Percentiles rank a stretch among this genome's conserved stretches.
Conservation (phyloP, 30 jellyfish, hydroid and myxozoan genomes). For the Aurelia coerulea region DNA sequence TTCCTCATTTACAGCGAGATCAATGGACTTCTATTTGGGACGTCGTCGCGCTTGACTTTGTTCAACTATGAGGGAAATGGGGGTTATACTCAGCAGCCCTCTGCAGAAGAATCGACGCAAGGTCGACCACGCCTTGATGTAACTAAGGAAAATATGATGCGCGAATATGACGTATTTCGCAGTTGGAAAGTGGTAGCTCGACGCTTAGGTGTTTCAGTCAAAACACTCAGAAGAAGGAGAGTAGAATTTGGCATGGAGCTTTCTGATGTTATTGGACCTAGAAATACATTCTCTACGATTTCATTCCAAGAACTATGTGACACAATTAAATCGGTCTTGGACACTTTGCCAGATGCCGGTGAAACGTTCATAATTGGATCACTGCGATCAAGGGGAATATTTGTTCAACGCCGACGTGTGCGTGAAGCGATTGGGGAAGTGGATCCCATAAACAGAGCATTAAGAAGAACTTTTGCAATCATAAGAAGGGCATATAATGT, state of each 20-base stretch:
- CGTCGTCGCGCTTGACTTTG: too few species aligned
- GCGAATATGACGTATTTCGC: neutral
- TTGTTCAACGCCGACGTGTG: neutral
- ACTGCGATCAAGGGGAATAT: neutral
- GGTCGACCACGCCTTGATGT: neutral
- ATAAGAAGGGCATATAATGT: neutral
- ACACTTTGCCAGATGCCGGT: conserved; percentile 3
- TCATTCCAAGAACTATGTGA: neutral
- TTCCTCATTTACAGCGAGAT: too few species aligned
- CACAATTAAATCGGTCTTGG: neutral
- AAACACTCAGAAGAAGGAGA: neutral
- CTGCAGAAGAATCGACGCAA: neutral
- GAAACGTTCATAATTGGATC: neutral
- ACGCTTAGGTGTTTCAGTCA: neutral
- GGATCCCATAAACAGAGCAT: neutral
- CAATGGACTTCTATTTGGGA: too few species aligned
- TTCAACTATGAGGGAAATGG: too few species aligned
- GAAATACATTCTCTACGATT: neutral
- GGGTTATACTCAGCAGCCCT: too few species aligned
- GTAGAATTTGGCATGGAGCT: neutral
- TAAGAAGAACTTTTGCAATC: neutral
- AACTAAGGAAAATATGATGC: neutral
- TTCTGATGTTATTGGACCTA: neutral
- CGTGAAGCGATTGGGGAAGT: neutral
- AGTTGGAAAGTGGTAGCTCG: conserved; percentile 3